A percentile compares a stretch with the other conserved stretches of the same genome.
Evolutionary conservation across 1,140 invertebrate genomes (phyloP).

Genomic region (Calliopsis andreniformis): DNA sequence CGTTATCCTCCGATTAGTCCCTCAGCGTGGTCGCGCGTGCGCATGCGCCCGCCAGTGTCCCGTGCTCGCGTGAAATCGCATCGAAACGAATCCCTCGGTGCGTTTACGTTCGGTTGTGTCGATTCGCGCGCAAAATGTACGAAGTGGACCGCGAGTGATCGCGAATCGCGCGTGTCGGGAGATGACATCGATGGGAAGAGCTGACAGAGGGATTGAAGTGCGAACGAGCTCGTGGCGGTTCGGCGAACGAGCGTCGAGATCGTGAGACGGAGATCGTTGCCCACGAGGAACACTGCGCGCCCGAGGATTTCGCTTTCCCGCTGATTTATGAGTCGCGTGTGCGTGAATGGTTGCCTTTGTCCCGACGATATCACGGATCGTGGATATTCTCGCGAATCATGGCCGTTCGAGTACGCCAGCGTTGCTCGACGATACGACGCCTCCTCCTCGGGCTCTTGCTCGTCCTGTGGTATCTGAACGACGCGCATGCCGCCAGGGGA

Average conservation of each 20-base stretch:
- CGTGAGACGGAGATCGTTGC: conserved; percentile 9
- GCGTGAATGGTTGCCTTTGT: conserved; percentile 58
- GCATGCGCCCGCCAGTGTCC: too few species aligned
- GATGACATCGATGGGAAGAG: conserved; percentile 27
- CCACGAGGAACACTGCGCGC: background rate
- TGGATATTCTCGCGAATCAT: conserved; percentile 66
- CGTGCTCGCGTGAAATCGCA: background rate
- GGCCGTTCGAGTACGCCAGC: conserved; percentile 60
- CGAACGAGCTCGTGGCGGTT: conserved; percentile 24
- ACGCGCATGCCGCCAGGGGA: conserved; percentile 66
- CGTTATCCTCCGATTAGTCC: too few species aligned
- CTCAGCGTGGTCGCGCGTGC: too few species aligned
- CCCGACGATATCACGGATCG: conserved; percentile 52
- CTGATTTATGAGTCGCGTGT: conserved; percentile 38
- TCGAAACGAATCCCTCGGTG: background rate
- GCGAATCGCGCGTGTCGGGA: conserved; percentile 23
- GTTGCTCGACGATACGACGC: conserved; percentile 45
- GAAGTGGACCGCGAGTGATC: conserved; percentile 37
- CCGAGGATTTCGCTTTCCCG: conserved; percentile 21
- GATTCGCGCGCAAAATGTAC: conserved; percentile 20
- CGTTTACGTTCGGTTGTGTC: background rate
- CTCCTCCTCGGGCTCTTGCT: conserved; percentile 65
- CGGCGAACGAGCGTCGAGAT: conserved; percentile 10
- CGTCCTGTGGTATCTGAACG: conserved; percentile 63
- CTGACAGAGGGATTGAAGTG: conserved; percentile 24